phyloP scores from a whole-genome alignment of 2,113 vertebrate genomes.

The Bubalus kerabau region DNA sequence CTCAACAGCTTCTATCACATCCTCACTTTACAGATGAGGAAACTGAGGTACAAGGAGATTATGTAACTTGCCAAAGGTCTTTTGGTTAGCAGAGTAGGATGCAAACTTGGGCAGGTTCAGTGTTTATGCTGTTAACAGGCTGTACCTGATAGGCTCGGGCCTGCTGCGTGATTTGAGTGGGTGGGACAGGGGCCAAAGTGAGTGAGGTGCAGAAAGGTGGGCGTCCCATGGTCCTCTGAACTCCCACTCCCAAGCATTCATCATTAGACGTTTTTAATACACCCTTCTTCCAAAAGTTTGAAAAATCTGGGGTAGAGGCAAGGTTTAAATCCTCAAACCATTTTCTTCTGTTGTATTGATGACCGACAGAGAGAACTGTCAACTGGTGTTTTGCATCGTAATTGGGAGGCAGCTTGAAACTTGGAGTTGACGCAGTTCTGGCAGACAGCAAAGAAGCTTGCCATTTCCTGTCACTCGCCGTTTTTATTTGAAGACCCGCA shows the following conservation, averaged over 20 bases:
- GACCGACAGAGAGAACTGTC: background rate
- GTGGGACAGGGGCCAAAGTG: background rate
- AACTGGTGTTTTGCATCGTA: background rate
- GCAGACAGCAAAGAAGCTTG: background rate
- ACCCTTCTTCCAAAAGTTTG: background rate
- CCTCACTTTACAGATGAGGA: background rate
- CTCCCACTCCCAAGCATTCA: background rate
- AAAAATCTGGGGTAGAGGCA: background rate
- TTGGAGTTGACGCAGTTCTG: background rate
- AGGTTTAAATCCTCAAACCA: background rate
- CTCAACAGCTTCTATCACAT: background rate
- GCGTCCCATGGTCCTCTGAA: background rate
- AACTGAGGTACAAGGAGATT: background rate
- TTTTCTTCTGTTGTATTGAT: background rate
- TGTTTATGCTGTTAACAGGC: background rate
- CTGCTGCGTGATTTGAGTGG: background rate
- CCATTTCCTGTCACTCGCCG: accelerated
- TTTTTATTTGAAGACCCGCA: background rate
- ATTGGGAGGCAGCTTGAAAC: background rate
- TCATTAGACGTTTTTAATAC: background rate
- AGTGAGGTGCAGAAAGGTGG: background rate
- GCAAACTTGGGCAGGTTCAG: background rate
- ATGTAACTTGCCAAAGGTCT: accelerated
- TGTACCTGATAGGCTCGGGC: background rate
- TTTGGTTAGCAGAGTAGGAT: background rate